Conservation (phyloP, 2,113 vertebrate species). For the Mus spicilegus region DNA sequence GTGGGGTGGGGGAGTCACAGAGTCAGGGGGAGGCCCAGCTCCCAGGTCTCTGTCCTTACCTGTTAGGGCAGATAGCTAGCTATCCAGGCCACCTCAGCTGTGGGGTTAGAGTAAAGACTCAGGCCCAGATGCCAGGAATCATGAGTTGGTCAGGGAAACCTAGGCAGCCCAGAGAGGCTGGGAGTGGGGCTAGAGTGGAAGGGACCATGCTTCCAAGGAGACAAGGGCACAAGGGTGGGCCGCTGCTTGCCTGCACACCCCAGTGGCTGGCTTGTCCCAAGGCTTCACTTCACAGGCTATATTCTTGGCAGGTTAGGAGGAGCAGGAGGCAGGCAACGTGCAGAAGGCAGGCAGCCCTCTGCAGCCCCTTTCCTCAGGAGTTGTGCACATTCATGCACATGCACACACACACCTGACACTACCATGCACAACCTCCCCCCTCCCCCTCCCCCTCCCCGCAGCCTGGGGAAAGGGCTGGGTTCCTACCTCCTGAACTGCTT, state of each 20-base stretch:
- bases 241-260: background rate
- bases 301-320: background rate
- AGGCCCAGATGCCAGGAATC: background rate
- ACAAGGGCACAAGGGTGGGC: conserved; percentile 55
- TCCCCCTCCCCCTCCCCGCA: background rate
- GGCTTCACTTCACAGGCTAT: background rate
- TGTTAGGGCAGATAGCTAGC: background rate
- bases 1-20: background rate
- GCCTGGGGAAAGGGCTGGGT: background rate
- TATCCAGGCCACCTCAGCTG: background rate
- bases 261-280: background rate
- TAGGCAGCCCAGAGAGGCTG: background rate
- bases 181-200: background rate
- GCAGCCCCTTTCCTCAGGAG: conserved; percentile 30
- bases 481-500: background rate
- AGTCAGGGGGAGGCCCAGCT: conserved; percentile 63
- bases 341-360: background rate
- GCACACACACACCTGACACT: background rate
- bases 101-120: background rate
- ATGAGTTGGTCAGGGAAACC: background rate
- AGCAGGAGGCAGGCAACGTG: background rate
- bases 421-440: conserved; percentile 57
- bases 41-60: conserved; percentile 47
- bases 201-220: conserved; percentile 47
- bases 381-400: conserved; percentile 47